phyloP scores from a whole-genome alignment of 2,113 vertebrate species.

The Scalopus aquaticus region DNA sequence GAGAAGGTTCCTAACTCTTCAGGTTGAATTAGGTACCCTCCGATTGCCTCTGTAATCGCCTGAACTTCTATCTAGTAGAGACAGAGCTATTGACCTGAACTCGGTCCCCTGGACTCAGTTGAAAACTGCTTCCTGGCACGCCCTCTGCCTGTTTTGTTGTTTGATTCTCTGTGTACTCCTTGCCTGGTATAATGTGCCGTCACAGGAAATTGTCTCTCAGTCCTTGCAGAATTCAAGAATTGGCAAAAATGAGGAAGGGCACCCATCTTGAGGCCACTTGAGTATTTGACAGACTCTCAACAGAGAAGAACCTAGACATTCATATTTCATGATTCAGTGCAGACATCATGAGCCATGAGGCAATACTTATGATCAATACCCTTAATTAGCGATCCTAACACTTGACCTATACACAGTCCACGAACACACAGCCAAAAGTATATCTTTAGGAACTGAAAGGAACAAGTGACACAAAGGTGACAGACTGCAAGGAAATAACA shows the following conservation, averaged over 20 bases:
- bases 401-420: background rate
- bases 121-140: background rate
- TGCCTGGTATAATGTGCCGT: background rate
- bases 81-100: background rate
- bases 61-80: background rate
- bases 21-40: background rate
- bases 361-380: background rate
- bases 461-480: conserved; percentile 4
- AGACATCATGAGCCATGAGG: background rate
- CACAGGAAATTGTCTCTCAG: background rate
- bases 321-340: conserved; percentile 29
- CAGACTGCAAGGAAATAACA: conserved; percentile 26
- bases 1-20: background rate
- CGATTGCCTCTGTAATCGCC: background rate
- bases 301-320: background rate
- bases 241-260: conserved; percentile 12
- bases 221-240: background rate
- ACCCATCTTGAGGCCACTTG: conserved; percentile 15
- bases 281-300: conserved; percentile 59
- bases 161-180: background rate
- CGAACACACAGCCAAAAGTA: conserved; percentile 28
- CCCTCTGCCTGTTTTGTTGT: background rate
- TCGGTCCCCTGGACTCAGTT: background rate
- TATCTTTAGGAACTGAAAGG: background rate
- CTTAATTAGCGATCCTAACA: background rate